Evolutionary conservation across 2,797 vertebrate species (phyloP).

Genomic region (Sebastes itinus): DNA sequence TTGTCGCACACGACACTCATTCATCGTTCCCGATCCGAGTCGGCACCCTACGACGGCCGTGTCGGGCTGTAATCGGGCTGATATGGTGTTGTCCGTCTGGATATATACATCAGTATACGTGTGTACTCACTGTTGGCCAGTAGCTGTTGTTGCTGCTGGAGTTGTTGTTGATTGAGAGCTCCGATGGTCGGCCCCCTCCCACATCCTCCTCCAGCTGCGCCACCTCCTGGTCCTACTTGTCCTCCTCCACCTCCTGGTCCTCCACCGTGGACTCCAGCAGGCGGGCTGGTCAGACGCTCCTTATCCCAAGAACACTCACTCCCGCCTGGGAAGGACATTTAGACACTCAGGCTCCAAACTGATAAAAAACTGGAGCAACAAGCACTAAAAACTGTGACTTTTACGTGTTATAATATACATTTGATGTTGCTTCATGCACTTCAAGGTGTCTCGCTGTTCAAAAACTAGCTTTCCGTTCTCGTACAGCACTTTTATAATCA

Average conservation of each 20-base stretch:
- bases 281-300: constrained; percentile 90
- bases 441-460: too few species aligned
- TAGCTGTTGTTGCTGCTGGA: constrained; percentile 85
- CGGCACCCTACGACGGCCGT: too few species aligned
- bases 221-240: constrained; percentile 1
- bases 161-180: constrained; percentile 74
- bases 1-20: too few species aligned
- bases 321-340: constrained; percentile 80
- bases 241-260: constrained; percentile 65
- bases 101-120: background rate
- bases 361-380: too few species aligned
- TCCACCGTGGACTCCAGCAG: constrained; percentile 73
- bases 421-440: rapidly evolving
- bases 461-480: too few species aligned
- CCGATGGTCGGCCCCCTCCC: constrained; percentile 63
- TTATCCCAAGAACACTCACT: constrained; percentile 94
- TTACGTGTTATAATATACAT: too few species aligned
- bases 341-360: too few species aligned
- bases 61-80: too few species aligned
- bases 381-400: too few species aligned
- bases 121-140: constrained; percentile 88
- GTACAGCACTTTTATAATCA: too few species aligned
- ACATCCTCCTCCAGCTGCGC: constrained; percentile 32
- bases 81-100: background rate
- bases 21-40: too few species aligned